Base-by-base conservation (phyloP, 1,140 invertebrate species). In the Saccostrea cuccullata region DNA sequence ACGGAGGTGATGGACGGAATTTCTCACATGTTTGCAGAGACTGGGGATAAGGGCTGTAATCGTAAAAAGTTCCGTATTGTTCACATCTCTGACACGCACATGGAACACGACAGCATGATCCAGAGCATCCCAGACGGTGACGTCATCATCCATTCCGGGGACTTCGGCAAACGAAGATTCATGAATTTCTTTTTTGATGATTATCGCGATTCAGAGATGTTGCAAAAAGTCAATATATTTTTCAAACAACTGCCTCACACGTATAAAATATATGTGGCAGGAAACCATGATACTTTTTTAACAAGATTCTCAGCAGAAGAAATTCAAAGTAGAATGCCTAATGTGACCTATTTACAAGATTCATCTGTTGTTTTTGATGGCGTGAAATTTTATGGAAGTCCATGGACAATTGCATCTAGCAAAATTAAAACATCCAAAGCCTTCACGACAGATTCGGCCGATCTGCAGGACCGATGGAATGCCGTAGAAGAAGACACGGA, bases 51-150 rank as follows among this genome's bases (percentile, higher is more conserved):
- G 30, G 13, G 70, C 11, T 23, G 23, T 67, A 23, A 20, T 23
- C 23, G 26, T 30, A 77, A 36, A 36, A 84, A 84, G 47, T 17
- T 93, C 5, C 64, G 92, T 15, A 91, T 93, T 15, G 93, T 93
- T 3, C 93, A 93, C 84, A 91, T 93, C 15, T 93, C 92, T 20
- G 93, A 93, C 83, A 93, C 93, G 13, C 93, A 93, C 64, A 13
- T 91, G 70, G 23, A 88, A 23, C 92, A 92, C 47, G 87, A 88
- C n/a, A 58, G 77, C 86, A 86, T 64, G 55, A n/a, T 90, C 1
- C 56, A 87, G 13, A 73, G 84, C n/a, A 90, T 93, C 36, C 92
- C 93, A 17, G 84, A 88, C 70, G 93, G 93, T 9, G 92, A 93
- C 67, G 84, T 93, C 47, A 82, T 93, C 6, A 84, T 93, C 15